Base-by-base conservation (phyloP, 2,888 invertebrate species). In the Mechanitis messenoides region DNA sequence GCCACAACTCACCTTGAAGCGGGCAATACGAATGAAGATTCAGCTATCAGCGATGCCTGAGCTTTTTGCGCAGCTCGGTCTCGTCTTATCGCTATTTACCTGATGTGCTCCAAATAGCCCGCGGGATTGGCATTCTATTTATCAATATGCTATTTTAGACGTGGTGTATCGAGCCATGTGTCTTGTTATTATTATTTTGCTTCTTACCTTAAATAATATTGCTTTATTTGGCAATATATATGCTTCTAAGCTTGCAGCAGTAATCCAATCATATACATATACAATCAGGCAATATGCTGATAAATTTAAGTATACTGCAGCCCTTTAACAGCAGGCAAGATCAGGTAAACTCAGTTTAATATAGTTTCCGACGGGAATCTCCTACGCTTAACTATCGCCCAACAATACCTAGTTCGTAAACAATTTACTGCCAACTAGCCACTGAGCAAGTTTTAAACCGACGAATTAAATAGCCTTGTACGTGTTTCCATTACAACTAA, bases 11-110 rank as follows among this genome's bases (percentile, higher is more conserved):
- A 66, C 59, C 61, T 60, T 58, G 66, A 55, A 33, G 57, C 20
- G 55, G 59, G 66, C 63, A 59, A 61, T 63, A 61, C 55, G 61
- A 65, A 66, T 63, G 65, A 66, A 68, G 68, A 67, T 63, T 68
- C 59, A 61, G 66, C 64, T 73, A 71, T 71, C 71, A 67, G 67
- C 59, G 67, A 71, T 68, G 71, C 68, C 69, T 70, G 66, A 59
- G 68, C 68, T 71, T 72, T 72, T 72, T 71, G 69, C 69, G n/a
- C 53, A 60, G 58, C 59, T 65, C 55, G 46, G 56, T 56, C 72
- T 62, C 60, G 50, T 59, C 70, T 72, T 73, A 72, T 71, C 73
- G 69, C 60, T 63, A 63, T 68, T 66, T 68, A 66, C 60, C 53
- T 55, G 28, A 55, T n/a, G 54, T 46, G 20, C 45, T 56, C 56